Evolutionary conservation across 2,797 vertebrate species (phyloP), one percentile per base, ranked within the genome.

Genomic region (Lagorchestes hirsutus): DNA sequence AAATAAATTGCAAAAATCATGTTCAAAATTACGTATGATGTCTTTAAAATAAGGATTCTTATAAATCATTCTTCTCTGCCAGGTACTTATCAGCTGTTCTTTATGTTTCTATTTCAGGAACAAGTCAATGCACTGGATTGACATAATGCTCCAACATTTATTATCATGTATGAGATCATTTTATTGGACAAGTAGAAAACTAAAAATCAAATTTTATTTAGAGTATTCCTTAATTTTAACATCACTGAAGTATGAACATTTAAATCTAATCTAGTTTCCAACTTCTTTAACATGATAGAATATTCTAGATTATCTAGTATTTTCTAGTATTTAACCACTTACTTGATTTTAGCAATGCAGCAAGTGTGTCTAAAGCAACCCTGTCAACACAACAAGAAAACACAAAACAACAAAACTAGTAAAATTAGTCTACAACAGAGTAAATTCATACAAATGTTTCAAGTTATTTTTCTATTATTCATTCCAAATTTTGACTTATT

Each of bases 281-380:
- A n/a, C 90, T 96, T 97, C 90, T 96, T 97, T 97, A 97, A 96
- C 67, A 97, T 0, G 91, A 94, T 54, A 97, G 46, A 97, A 97
- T 90, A 98, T 54, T 97, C 56, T 90, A 67, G 94, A 95, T 52
- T 93, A 97, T 95, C 97, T 96, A 98, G 95, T 97, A 98, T 97
- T 98, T 82, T 98, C 96, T 98, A 98, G 54, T 95, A 98, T 96
- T 97, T 92, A 97, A 98, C 97, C 98, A 99, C 99, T 99, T 99
- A 99, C 99, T 99, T 98, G 99, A 99, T 99, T 99, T 99, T 98
- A 99, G 99, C 98, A 99, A 99, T 91, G 99, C 99, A 98, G 99
- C 99, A 98, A 99, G 99, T 96, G 99, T 99, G 97, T 99, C 99
- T 99, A 99, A 99, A 98, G 99, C 99, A 98, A 99, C 99, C 98